Percentiles rank a stretch among this genome's conserved stretches.
Evolutionary conservation across 2,888 invertebrate genomes (phyloP).

Genomic region (Oscheius sp.): DNA sequence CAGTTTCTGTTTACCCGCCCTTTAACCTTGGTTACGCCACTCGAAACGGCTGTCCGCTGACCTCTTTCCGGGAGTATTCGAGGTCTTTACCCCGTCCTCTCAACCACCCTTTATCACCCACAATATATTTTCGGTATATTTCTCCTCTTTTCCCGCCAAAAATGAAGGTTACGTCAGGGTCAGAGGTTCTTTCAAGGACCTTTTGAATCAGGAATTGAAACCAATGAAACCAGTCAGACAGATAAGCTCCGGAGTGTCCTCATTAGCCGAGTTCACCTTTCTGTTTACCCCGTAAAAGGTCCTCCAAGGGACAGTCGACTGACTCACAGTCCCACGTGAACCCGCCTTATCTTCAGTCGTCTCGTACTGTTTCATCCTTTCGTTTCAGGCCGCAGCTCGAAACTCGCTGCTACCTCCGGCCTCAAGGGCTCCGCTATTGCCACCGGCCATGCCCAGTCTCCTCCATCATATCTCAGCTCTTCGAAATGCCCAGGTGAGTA

Average conservation of each 20-base stretch:
- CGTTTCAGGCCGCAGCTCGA: conserved; percentile 34
- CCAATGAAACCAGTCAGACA: not conserved
- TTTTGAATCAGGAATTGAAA: not conserved
- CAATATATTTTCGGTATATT: not conserved
- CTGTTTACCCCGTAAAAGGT: not conserved
- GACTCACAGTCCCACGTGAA: conserved; percentile 24
- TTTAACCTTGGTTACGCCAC: conserved; percentile 36
- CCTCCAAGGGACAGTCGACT: not conserved
- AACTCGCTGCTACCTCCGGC: conserved; percentile 34
- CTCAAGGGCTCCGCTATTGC: conserved; percentile 14
- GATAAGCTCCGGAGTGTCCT: not conserved
- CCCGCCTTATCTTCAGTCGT: not conserved
- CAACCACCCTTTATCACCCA: conserved; percentile 11
- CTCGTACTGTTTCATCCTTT: not conserved
- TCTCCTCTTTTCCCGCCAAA: conserved; percentile 3
- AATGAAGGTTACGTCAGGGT: not conserved
- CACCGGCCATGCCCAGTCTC: conserved; percentile 54
- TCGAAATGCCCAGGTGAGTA: conserved; percentile 52
- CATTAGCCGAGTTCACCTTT: no score
- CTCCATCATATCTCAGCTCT: conserved; percentile 53
- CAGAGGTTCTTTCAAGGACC: no score
- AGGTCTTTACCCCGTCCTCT: conserved; percentile 15
- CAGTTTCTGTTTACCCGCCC: conserved; percentile 24
- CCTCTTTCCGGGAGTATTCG: conserved; percentile 35
- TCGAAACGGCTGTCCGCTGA: conserved; percentile 30